phyloP scores from a whole-genome alignment of 2,113 vertebrate genomes.

The Xiphias gladius region DNA sequence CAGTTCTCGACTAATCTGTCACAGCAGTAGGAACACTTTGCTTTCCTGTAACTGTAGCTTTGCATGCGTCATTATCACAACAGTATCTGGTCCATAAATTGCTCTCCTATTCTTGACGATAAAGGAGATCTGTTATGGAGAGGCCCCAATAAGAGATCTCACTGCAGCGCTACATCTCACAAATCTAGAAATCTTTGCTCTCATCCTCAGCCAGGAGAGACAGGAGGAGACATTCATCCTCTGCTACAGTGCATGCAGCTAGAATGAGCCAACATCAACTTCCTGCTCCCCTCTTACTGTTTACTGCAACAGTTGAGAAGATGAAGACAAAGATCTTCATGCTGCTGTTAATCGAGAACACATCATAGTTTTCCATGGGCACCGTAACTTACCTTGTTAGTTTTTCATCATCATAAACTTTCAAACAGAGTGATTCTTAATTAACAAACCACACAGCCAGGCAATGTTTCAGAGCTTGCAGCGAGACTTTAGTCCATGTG shows the following conservation, averaged over 20 bases:
- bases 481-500: background rate
- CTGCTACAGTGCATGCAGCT: background rate
- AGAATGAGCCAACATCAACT: slow-evolving; percentile 52
- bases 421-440: slow-evolving; percentile 11
- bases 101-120: slow-evolving; percentile 30
- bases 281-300: slow-evolving; percentile 32
- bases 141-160: slow-evolving; percentile 40
- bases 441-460: slow-evolving; percentile 11
- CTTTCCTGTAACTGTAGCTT: background rate
- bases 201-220: slow-evolving; percentile 62
- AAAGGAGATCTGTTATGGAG: slow-evolving; percentile 38
- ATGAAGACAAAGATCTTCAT: slow-evolving; percentile 13
- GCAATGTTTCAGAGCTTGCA: slow-evolving; percentile 23
- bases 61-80: slow-evolving; percentile 16
- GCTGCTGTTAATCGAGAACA: slow-evolving; percentile 5
- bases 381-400: background rate
- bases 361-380: background rate
- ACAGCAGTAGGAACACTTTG: background rate
- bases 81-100: slow-evolving; percentile 54
- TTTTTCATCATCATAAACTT: slow-evolving; percentile 21
- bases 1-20: background rate
- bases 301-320: slow-evolving; percentile 22
- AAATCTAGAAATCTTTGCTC: slow-evolving; percentile 51
- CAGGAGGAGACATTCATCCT: slow-evolving; percentile 36
- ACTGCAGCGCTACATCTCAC: slow-evolving; percentile 58